These are phyloP conservation scores for Prorops nasuta DNA, from an alignment of 1,140 invertebrate species.

Conservation along the genomic window DNA sequence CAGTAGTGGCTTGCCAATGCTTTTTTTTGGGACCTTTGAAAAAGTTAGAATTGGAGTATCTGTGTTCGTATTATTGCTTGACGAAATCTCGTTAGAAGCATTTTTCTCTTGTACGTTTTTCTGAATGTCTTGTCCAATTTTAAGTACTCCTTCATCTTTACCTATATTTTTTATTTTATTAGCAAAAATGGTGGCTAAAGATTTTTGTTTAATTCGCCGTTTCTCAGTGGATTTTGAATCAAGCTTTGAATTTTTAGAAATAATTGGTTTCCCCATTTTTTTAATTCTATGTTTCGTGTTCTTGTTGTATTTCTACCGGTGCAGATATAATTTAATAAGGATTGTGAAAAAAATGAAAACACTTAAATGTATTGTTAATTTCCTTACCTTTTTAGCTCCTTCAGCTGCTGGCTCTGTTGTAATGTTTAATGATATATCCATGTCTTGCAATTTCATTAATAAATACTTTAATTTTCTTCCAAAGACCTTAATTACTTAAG, in stretches of 20 bases:
- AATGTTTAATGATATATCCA: slow-evolving; percentile 44
- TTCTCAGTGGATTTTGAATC: too few species aligned
- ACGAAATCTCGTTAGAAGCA: background rate
- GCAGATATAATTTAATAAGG: background rate
- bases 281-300: background rate
- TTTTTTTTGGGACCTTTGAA: slow-evolving; percentile 28
- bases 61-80: background rate
- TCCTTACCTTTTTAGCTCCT: slow-evolving; percentile 26
- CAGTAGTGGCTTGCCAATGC: slow-evolving; percentile 33
- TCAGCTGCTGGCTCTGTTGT: slow-evolving; percentile 6
- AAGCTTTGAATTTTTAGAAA: background rate
- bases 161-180: slow-evolving; percentile 25
- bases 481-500: too few species aligned
- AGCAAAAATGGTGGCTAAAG: slow-evolving; percentile 39
- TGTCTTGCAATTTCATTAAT: slow-evolving; percentile 32
- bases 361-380: too few species aligned
- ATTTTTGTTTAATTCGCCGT: slow-evolving; percentile 49
- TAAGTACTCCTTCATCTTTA: background rate
- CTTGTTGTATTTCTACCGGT: background rate
- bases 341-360: too few species aligned
- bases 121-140: background rate
- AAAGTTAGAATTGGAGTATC: slow-evolving; percentile 27
- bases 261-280: slow-evolving; percentile 7
- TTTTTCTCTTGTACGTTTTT: slow-evolving; percentile 5
- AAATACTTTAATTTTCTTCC: too few species aligned